A percentile compares a stretch with the other conserved stretches of the same genome.
Conservation (phyloP, 2,888 invertebrate genomes). For the Branchellion lobata region DNA sequence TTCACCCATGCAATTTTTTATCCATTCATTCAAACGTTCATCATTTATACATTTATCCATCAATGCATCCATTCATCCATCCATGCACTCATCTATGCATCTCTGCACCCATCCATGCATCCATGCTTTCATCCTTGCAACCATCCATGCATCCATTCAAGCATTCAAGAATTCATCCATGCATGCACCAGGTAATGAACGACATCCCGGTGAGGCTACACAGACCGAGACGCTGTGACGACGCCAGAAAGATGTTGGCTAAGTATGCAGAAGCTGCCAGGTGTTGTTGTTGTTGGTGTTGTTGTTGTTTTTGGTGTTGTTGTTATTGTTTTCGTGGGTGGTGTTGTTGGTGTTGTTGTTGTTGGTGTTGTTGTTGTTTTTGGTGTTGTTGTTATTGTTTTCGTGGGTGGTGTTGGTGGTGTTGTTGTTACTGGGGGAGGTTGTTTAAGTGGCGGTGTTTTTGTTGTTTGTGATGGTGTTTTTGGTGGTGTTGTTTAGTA, state of each 20-base stretch:
- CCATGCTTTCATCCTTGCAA: not conserved
- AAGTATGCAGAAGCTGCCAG: slow-evolving; percentile 94
- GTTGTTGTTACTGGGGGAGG: not conserved
- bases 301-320: too few relatives aligned
- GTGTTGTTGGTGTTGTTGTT: not conserved
- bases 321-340: not conserved
- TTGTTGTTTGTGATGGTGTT: too few relatives aligned
- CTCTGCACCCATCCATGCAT: not conserved
- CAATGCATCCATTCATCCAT: not conserved
- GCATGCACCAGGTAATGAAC: slow-evolving; percentile 74
- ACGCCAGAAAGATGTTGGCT: slow-evolving; percentile 78
- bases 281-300: slow-evolving; percentile 64
- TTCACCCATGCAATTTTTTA: not conserved
- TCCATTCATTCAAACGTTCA: not conserved
- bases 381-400: not conserved
- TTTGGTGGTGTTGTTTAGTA: too few relatives aligned
- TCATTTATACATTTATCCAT: too few relatives aligned
- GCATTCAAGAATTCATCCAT: not conserved
- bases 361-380: not conserved
- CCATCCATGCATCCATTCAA: not conserved
- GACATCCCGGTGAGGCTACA: slow-evolving; percentile 93
- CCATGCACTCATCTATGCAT: not conserved
- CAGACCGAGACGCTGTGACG: slow-evolving; percentile 91
- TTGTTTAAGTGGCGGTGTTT: not conserved
- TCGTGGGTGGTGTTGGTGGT: not conserved